These are phyloP conservation scores for Torymus tubicola DNA, from an alignment of 2,888 invertebrate species.

Conservation along the genomic window DNA sequence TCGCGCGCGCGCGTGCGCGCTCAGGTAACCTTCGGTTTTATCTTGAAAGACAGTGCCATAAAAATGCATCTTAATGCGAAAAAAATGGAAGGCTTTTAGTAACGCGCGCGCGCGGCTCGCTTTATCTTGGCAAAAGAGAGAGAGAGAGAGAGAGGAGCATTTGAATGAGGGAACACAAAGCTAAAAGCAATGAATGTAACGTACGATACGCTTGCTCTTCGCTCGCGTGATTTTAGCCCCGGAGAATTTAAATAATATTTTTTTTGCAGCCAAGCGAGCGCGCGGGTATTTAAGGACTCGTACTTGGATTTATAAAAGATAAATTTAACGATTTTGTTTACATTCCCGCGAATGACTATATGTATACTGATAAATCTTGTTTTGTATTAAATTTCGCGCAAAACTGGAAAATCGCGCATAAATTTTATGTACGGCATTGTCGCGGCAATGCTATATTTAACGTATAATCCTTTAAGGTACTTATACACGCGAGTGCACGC, in stretches of 20 bases:
- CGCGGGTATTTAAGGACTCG: too few species aligned
- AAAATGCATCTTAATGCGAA: constrained; percentile 36
- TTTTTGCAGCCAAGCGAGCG: background rate
- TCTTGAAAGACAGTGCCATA: constrained; percentile 12
- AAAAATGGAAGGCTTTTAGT: constrained; percentile 42
- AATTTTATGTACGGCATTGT: too few species aligned
- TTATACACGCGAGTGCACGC: too few species aligned
- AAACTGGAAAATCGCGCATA: too few species aligned
- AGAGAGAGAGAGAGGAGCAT: constrained; percentile 3
- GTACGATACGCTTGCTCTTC: too few species aligned
- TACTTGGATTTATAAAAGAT: background rate
- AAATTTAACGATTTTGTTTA: background rate
- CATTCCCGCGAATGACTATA: too few species aligned
- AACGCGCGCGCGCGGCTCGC: constrained; percentile 31
- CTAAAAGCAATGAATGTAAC: constrained; percentile 27
- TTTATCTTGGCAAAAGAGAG: constrained; percentile 13
- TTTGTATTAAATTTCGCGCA: too few species aligned
- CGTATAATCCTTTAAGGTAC: too few species aligned
- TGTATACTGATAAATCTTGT: too few species aligned
- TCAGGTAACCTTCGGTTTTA: constrained; percentile 16
- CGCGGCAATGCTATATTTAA: too few species aligned
- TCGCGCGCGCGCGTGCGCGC: too few species aligned
- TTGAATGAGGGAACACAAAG: constrained; percentile 34
- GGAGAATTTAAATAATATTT: constrained; percentile 9
- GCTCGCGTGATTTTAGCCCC: constrained; percentile 1